Base-by-base conservation (phyloP, 2,888 invertebrate species). In the Zootermopsis nevadensis region DNA sequence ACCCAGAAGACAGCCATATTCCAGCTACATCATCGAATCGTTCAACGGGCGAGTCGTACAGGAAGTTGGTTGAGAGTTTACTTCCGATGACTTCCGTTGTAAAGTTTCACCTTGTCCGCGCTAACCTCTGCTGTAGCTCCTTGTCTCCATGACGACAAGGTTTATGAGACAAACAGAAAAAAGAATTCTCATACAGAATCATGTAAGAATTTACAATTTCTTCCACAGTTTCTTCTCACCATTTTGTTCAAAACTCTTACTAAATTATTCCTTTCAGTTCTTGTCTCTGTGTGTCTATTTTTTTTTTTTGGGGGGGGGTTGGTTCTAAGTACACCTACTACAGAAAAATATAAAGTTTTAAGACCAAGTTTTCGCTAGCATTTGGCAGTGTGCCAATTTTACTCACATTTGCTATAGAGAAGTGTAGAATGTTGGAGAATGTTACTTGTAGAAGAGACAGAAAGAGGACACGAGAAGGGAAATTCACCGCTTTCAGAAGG, bases 371-470 rank as follows among this genome's bases (percentile, higher is more conserved):
- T 38, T 74, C 38, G 38, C 38, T 74, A 22, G 22, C 12, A 74
- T 74, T 74, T 74, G 74, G 74, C 15, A 38, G 74, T 74, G 42
- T 74, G 74, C 74, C 74, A 74, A 38, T 42, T 74, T 74, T 74
- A 42, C n/a, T 74, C 74, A 38, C 35, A 42, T 74, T 74, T 74
- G 35, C 22, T 8, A 33, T 33, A 10, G 27, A 7, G 69, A 12
- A 69, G 38, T 38, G 4, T 35, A 38, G 38, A 42, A 4, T 19
- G 48, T 15, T 48, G 3, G 48, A 15, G 19, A 48, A 38, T 74
- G 74, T 74, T 33, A 72, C 35, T 72, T 33, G 33, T 33, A 33
- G 38, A 74, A 35, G 31, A 72, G 35, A 74, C 7, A 4, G 42
- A 24, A 6, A 8, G 74, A 38, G n/a, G 38, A 60, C 3, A 48